Evolutionary conservation across 2,113 vertebrate genomes (phyloP).

Genomic region (Dasyornis broadbenti): DNA sequence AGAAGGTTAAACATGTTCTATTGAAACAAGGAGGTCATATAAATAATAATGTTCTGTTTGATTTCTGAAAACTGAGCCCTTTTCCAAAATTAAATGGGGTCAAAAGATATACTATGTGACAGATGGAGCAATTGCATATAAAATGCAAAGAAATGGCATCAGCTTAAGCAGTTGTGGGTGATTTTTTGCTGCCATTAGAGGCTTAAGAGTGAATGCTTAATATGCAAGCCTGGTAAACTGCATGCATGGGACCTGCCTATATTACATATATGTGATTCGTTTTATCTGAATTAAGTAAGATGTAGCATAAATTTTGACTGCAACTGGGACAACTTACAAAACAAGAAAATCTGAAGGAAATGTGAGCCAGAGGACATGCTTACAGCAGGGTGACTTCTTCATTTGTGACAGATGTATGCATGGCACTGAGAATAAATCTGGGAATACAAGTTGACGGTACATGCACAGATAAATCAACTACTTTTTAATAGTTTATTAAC

Average conservation of each 20-base stretch:
- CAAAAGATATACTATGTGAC: background rate
- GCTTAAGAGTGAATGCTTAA: background rate
- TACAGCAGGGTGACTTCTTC: background rate
- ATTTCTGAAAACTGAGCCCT: background rate
- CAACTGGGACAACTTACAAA: background rate
- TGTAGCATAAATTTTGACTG: background rate
- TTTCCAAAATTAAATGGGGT: background rate
- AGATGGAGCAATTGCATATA: slow-evolving; percentile 11
- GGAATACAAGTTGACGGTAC: background rate
- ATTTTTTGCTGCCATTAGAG: background rate
- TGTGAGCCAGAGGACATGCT: background rate
- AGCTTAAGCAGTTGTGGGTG: background rate
- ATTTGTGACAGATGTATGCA: background rate
- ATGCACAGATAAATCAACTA: background rate
- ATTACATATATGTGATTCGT: background rate
- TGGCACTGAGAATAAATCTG: background rate
- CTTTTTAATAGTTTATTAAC: background rate
- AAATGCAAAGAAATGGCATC: background rate
- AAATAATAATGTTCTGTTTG: background rate
- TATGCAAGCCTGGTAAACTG: background rate
- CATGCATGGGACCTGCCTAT: background rate
- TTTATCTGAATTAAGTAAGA: background rate
- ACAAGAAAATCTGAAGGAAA: background rate
- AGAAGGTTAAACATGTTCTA: background rate
- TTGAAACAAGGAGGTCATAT: background rate